These are phyloP conservation scores for Ochropleura leucogaster DNA, from an alignment of 2,888 invertebrate genomes.

Conservation along the genomic window DNA sequence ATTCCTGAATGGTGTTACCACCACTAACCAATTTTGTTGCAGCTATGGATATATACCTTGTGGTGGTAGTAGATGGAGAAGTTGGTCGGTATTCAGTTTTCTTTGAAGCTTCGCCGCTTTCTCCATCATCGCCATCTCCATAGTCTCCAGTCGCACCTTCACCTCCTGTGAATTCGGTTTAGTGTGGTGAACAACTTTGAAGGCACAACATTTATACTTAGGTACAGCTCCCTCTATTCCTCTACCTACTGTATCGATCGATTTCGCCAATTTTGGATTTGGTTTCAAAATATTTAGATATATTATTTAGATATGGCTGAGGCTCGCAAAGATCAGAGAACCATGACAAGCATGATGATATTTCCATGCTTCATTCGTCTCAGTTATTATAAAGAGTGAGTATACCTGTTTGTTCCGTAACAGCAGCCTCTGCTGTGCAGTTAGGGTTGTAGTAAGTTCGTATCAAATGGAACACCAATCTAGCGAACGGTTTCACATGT, in stretches of 20 bases:
- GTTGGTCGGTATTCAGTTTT: conserved; percentile 29
- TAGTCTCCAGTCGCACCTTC: not conserved
- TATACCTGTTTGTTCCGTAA: conserved; percentile 59
- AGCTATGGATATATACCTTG: conserved; percentile 51
- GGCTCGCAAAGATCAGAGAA: not conserved
- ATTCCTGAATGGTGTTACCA: not conserved
- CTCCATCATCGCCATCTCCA: not conserved
- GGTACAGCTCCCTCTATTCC: too few species aligned
- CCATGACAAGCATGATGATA: not conserved
- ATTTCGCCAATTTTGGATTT: too few species aligned
- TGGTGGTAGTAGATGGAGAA: conserved; percentile 55
- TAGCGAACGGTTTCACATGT: conserved; percentile 81
- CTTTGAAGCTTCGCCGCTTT: not conserved
- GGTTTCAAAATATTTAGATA: too few species aligned
- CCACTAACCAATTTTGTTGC: not conserved
- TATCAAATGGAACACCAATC: conserved; percentile 77
- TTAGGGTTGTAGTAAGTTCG: conserved; percentile 78
- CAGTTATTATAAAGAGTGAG: not conserved
- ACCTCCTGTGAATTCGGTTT: conserved; percentile 21
- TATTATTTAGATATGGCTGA: not conserved
- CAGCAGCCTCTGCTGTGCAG: conserved; percentile 63
- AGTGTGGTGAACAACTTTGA: not conserved
- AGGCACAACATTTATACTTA: too few species aligned
- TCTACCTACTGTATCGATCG: too few species aligned
- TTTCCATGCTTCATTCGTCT: not conserved